Evolutionary conservation across 2,113 vertebrate genomes (phyloP).

Genomic region (Oreotragus oreotragus): DNA sequence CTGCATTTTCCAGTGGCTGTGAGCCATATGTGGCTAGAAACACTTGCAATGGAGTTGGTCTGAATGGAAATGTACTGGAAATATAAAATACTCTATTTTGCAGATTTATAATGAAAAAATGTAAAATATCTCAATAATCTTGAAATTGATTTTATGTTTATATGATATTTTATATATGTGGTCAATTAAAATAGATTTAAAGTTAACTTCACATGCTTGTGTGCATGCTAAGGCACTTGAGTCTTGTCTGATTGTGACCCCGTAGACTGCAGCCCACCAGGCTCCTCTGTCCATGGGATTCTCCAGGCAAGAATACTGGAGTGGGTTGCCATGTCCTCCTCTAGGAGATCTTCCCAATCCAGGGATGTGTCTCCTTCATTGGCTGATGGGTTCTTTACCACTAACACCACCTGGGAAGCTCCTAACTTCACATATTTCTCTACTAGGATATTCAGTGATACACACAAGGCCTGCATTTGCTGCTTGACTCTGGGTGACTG

Average conservation of each 20-base stretch:
- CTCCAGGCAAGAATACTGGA: background rate
- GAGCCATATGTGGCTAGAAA: background rate
- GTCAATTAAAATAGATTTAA: background rate
- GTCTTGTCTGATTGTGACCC: accelerated
- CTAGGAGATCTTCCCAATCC: background rate
- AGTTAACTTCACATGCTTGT: background rate
- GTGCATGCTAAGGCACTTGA: background rate
- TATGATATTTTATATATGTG: background rate
- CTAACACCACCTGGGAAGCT: background rate
- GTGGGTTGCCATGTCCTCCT: background rate
- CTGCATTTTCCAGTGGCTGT: too few species aligned
- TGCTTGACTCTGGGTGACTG: background rate
- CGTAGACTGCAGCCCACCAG: accelerated
- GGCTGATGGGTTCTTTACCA: background rate
- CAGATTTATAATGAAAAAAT: background rate
- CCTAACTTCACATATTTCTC: background rate
- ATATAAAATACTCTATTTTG: background rate
- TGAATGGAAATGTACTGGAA: background rate
- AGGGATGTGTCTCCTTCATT: background rate
- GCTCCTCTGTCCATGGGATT: background rate
- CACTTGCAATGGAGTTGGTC: background rate
- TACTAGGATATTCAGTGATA: background rate
- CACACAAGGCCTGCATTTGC: background rate
- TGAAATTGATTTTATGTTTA: background rate
- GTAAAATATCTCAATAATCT: background rate